These are phyloP conservation scores for Morpho achilles DNA, from an alignment of 2,888 invertebrate genomes.

Conservation along the genomic window DNA sequence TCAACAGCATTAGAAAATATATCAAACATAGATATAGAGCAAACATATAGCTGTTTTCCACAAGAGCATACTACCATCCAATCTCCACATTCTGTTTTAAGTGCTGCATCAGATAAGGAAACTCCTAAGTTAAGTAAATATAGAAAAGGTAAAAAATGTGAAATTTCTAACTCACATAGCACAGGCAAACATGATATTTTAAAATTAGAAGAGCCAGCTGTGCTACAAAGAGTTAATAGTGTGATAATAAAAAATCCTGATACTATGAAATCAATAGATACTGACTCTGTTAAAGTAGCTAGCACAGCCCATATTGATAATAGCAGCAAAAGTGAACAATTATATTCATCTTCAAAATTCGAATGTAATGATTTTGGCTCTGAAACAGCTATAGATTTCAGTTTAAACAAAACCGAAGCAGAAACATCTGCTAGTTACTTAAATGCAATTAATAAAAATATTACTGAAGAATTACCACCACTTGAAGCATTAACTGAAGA, in stretches of 20 bases:
- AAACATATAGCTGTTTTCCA: conserved; percentile 12
- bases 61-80: conserved; percentile 12
- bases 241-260: conserved; percentile 74
- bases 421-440: conserved; percentile 24
- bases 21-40: conserved; percentile 38
- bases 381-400: conserved; percentile 57
- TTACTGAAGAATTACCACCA: neutral
- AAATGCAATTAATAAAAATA: conserved; percentile 11
- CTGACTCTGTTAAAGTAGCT: conserved; percentile 22
- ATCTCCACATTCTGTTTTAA: conserved; percentile 27
- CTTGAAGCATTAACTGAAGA: neutral
- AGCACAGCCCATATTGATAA: conserved; percentile 2
- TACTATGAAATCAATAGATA: conserved; percentile 46
- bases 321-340: conserved; percentile 2
- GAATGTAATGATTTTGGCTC: conserved; percentile 15
- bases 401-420: conserved; percentile 44
- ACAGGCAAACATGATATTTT: conserved; percentile 12
- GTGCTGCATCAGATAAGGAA: conserved; percentile 45
- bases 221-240: conserved; percentile 54
- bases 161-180: conserved; percentile 26
- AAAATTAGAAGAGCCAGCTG: conserved; percentile 1
- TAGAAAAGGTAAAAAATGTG: conserved; percentile 49
- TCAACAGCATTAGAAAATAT: conserved; percentile 37
- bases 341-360: conserved; percentile 1
- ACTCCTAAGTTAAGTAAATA: conserved; percentile 61